A percentile compares a stretch with the other conserved stretches of the same genome.
Evolutionary conservation across 1,140 invertebrate species (phyloP).

Genomic region (Leptopilina boulardi): DNA sequence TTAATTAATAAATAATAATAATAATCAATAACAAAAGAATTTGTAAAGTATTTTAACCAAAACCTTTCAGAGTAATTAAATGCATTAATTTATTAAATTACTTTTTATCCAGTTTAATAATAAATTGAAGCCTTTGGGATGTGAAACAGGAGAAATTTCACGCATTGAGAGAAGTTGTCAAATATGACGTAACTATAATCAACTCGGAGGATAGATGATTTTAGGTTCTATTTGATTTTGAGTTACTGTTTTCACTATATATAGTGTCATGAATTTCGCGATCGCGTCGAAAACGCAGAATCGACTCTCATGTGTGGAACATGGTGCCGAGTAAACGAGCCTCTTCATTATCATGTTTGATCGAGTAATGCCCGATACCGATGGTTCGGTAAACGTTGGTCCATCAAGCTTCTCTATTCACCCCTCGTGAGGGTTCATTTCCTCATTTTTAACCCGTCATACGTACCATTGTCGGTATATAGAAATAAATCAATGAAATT

Average conservation of each 20-base stretch:
- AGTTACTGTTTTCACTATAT: slow-evolving; percentile 30
- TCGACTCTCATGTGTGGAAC: background rate
- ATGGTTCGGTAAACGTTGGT: slow-evolving; percentile 43
- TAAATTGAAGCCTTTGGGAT: too few relatives aligned
- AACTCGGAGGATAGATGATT: background rate
- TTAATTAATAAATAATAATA: too few relatives aligned
- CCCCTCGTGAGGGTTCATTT: slow-evolving; percentile 7
- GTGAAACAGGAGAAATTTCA: background rate
- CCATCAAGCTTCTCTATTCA: slow-evolving; percentile 36
- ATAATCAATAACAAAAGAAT: too few relatives aligned
- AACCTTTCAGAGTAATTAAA: too few relatives aligned
- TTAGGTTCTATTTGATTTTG: slow-evolving; percentile 36
- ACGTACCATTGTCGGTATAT: background rate
- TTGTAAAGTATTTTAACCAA: too few relatives aligned
- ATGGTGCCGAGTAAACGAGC: slow-evolving; percentile 46
- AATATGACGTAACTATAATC: background rate
- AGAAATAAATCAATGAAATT: slow-evolving; percentile 18
- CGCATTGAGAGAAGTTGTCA: background rate
- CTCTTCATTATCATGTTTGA: slow-evolving; percentile 63
- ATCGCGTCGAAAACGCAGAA: background rate
- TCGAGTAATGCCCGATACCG: slow-evolving; percentile 41
- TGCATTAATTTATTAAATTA: too few relatives aligned
- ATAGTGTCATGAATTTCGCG: slow-evolving; percentile 1
- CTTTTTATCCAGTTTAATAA: too few relatives aligned
- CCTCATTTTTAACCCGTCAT: background rate